Evolutionary conservation across 2,797 vertebrate species (phyloP).

Genomic region (Rousettus madagascariensis): DNA sequence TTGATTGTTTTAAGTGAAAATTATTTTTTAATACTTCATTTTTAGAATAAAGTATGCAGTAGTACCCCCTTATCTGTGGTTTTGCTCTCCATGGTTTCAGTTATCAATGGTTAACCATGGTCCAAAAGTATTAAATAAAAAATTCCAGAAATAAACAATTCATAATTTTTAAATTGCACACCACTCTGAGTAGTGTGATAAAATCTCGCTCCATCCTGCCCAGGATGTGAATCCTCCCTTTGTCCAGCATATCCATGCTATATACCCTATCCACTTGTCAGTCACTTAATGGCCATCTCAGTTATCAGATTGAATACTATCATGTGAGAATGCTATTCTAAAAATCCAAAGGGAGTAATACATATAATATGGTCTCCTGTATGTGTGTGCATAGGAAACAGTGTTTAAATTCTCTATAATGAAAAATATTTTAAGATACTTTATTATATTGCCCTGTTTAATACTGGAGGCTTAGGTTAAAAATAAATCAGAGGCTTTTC

Average conservation of each 20-base stretch:
- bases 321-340: not conserved
- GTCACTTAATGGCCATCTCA: not conserved
- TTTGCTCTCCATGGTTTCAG: not conserved
- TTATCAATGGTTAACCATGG: not conserved
- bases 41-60: conserved; percentile 16
- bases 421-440: conserved; percentile 17
- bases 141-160: not conserved
- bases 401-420: conserved; percentile 42
- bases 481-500: conserved; percentile 4
- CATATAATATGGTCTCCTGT: not conserved
- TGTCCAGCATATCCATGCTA: not conserved
- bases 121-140: not conserved
- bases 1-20: conserved; percentile 7
- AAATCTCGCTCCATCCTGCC: not conserved
- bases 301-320: not conserved
- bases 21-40: conserved; percentile 32
- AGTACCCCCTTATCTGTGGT: not conserved
- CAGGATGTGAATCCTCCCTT: not conserved
- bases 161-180: not conserved
- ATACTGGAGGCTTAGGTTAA: not conserved
- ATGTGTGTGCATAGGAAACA: not conserved
- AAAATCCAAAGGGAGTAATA: conserved; percentile 5
- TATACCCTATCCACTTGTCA: not conserved
- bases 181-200: not conserved
- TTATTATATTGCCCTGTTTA: not conserved